A percentile compares a stretch with the other conserved stretches of the same genome.
phyloP scores from a whole-genome alignment of 2,113 vertebrate genomes.

The Platycercus adscitus region DNA sequence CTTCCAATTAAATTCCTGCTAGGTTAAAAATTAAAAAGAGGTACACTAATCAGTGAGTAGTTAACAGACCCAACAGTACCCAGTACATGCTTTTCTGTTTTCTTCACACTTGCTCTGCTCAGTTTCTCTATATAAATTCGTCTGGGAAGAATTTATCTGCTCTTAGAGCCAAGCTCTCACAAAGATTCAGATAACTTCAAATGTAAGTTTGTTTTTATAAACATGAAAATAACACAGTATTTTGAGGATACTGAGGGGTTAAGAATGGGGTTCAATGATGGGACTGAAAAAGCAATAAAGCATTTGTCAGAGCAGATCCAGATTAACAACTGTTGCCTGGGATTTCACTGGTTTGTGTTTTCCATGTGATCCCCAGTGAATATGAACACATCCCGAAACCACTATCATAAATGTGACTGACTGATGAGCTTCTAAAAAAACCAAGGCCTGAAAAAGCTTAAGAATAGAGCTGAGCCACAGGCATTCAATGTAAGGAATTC shows the following conservation, averaged over 20 bases:
- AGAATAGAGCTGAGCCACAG: rapidly evolving
- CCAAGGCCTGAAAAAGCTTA: not conserved
- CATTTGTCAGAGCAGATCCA: not conserved
- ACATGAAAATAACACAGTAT: not conserved
- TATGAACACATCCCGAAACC: not conserved
- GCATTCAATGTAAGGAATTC: not conserved
- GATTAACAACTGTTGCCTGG: not conserved
- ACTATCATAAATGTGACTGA: not conserved
- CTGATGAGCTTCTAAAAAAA: not conserved
- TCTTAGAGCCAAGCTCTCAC: not conserved
- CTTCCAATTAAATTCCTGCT: not conserved
- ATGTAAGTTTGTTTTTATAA: not conserved
- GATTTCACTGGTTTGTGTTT: not conserved
- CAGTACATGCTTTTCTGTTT: not conserved
- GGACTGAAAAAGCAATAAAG: not conserved
- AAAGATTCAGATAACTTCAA: not conserved
- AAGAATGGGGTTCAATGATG: not conserved
- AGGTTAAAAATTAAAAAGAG: not conserved
- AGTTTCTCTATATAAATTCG: not conserved
- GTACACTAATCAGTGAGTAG: not conserved
- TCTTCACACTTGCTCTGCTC: not conserved
- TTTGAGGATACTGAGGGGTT: not conserved
- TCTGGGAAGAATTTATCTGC: not conserved
- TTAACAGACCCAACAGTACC: not conserved
- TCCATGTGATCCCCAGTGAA: not conserved